Percentiles rank a stretch among this genome's conserved stretches.
These are phyloP conservation scores for Peucedramus taeniatus DNA, from an alignment of 2,113 vertebrate species.

Conservation along the genomic window DNA sequence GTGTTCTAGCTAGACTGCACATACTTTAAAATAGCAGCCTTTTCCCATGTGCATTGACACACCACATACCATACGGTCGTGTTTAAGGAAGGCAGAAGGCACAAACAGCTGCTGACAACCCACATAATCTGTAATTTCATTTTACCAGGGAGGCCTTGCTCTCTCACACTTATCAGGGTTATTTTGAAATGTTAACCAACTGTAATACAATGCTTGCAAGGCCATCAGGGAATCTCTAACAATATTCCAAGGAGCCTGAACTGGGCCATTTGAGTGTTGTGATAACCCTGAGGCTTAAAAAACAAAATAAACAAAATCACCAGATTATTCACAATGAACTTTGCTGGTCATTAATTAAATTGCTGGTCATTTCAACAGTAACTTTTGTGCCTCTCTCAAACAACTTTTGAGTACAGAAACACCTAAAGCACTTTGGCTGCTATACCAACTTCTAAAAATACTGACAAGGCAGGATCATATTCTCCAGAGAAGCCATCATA, in stretches of 20 bases:
- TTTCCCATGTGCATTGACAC: background rate
- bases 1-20: slow-evolving; percentile 17
- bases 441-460: background rate
- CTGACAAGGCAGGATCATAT: background rate
- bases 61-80: background rate
- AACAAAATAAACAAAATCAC: background rate
- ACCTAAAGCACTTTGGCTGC: background rate
- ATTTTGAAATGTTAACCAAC: background rate
- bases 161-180: background rate
- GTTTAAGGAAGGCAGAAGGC: slow-evolving; percentile 9
- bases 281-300: background rate
- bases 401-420: background rate
- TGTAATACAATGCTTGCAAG: background rate
- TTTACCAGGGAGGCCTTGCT: background rate
- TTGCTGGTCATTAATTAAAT: background rate
- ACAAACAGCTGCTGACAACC: background rate
- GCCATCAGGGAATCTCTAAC: background rate
- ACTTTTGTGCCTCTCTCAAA: background rate
- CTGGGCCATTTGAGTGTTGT: background rate
- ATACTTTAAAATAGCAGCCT: background rate
- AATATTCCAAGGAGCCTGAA: background rate
- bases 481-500: background rate
- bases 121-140: background rate
- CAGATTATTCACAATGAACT: background rate
- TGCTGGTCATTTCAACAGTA: background rate